Evolutionary conservation across 2,113 vertebrate species (phyloP).

Genomic region (Chascanopsetta lugubris): DNA sequence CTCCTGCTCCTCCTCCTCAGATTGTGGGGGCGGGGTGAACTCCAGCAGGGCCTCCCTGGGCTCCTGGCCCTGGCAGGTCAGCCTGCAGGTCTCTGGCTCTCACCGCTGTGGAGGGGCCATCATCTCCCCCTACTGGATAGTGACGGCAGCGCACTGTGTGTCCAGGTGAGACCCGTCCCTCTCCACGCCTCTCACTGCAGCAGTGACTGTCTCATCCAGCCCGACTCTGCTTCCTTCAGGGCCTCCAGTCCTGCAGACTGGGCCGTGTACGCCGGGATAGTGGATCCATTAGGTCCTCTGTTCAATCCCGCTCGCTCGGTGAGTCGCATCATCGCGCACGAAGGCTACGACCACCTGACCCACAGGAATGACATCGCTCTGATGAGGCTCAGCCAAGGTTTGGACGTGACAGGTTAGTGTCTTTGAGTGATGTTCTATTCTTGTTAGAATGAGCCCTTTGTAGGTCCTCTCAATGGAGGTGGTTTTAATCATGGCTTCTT

Average conservation of each 20-base stretch:
- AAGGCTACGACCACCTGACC: conserved; percentile 38
- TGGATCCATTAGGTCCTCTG: conserved; percentile 33
- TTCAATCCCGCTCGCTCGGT: conserved; percentile 49
- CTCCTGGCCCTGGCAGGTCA: conserved; percentile 91
- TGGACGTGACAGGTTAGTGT: conserved; percentile 27
- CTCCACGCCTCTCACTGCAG: background rate
- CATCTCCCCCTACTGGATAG: conserved; percentile 85
- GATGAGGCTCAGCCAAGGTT: conserved; percentile 59
- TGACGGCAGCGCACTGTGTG: conserved; percentile 82
- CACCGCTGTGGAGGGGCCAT: conserved; percentile 88
- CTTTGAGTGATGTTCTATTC: too few species aligned
- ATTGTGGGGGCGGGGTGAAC: conserved; percentile 78
- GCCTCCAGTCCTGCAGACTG: conserved; percentile 45
- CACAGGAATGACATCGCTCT: conserved; percentile 68
- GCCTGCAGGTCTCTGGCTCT: conserved; percentile 83
- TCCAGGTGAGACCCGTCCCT: conserved; percentile 33
- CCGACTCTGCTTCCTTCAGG: conserved; percentile 39
- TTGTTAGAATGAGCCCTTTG: too few species aligned
- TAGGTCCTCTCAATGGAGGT: too few species aligned
- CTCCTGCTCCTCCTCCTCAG: conserved; percentile 75
- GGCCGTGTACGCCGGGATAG: conserved; percentile 59
- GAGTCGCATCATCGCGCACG: conserved; percentile 48
- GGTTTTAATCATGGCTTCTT: too few species aligned
- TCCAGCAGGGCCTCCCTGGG: conserved; percentile 56
- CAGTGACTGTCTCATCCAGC: background rate